Conservation (phyloP, 2,113 vertebrate species). For the Gobio gobio region DNA sequence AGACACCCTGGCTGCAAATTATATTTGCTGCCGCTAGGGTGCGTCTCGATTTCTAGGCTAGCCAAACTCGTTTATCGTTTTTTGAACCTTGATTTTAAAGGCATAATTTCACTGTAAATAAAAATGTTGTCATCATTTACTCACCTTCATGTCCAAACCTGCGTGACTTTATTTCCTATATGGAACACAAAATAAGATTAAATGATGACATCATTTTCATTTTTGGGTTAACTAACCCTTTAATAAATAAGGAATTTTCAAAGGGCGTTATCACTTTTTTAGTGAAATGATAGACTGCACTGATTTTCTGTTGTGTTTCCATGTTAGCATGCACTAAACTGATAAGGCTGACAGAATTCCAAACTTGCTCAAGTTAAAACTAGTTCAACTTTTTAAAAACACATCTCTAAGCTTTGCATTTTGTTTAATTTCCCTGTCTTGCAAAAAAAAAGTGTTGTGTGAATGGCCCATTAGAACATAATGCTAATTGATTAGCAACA, state of each 20-base stretch:
- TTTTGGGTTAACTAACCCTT: background rate
- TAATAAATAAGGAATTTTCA: background rate
- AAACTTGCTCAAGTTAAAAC: no score
- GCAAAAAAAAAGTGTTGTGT: background rate
- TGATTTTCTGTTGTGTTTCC: no score
- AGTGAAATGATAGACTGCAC: background rate
- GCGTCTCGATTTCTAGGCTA: no score
- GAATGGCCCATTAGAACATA: background rate
- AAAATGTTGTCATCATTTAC: background rate
- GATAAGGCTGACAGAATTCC: no score
- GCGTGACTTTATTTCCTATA: background rate
- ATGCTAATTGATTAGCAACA: background rate
- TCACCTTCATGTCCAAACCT: background rate
- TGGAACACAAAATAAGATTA: background rate
- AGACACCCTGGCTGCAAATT: no score
- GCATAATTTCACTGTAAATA: background rate
- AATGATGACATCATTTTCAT: background rate
- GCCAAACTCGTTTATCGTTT: background rate
- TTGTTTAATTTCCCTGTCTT: background rate
- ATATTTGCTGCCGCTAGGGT: no score
- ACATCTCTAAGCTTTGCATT: background rate
- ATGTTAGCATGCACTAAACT: no score
- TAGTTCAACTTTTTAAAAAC: no score
- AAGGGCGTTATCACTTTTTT: background rate
- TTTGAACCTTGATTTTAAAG: constrained; percentile 6